Evolutionary conservation across 2,113 vertebrate species (phyloP), one percentile per base, ranked within the genome.

Genomic region (Tamias sibiricus): DNA sequence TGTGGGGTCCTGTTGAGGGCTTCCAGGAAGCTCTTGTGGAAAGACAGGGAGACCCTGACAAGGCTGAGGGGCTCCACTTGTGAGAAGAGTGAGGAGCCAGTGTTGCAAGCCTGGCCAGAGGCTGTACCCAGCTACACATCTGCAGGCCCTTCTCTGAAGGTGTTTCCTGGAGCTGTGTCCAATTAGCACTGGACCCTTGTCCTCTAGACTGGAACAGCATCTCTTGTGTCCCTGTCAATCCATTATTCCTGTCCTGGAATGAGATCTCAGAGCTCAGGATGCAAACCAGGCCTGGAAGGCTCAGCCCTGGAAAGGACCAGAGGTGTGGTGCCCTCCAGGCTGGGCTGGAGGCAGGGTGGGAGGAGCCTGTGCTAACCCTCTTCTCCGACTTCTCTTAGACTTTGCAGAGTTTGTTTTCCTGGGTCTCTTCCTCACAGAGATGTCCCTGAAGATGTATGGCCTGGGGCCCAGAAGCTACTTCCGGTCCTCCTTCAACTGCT

Each of bases 401-500:
- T 99, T 99, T 9, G 99, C 99, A 0, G 99, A 99, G 98, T 99
- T 99, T 98, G 99, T 99, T 57, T 99, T 99, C 97, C 98, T 99
- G 98, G 99, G 99, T 71, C 98, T 99, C 87, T 99, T 99, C 97
- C 99, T 99, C 94, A 99, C 99, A 4, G 99, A 99, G 99, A 99
- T 99, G 99, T 99, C 99, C 82, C 97, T 99, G 98, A 99, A 99
- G 98, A 99, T 99, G 99, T 99, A 99, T 0, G 99, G 99, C 30
- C 98, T 99, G 30, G 99, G 99, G 57, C 99, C 99, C 49, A 99
- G 99, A 91, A 99, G 99, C 96, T 99, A 99, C 98, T 99, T 99
- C 98, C 99, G 99, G 93, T 99, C 99, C 6, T 99, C 99, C 0
- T 99, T 99, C 98, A 99, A 99, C 98, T 99, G 99, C 97, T 99